A percentile compares a stretch with the other conserved stretches of the same genome.
Evolutionary conservation across 2,797 vertebrate genomes (phyloP).

Genomic region (Melanotaenia nigrans): DNA sequence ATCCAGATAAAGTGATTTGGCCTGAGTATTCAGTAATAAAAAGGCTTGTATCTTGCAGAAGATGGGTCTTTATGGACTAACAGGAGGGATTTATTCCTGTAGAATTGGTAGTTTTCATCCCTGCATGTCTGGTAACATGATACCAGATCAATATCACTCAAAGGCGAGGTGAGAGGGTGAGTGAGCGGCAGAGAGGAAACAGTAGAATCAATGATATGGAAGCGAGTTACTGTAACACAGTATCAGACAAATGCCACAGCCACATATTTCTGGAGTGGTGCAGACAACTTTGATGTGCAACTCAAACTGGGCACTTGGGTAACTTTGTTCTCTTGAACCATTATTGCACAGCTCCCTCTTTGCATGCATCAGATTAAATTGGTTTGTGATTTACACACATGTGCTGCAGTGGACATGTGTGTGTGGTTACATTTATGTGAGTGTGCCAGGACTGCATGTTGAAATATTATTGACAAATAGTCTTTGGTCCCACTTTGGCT

Average conservation of each 20-base stretch:
- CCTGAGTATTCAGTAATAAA: conserved; percentile 48
- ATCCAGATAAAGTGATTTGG: conserved; percentile 48
- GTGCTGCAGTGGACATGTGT: conserved; percentile 53
- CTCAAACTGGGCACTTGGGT: conserved; percentile 11
- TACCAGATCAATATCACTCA: conserved; percentile 56
- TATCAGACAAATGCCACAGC: conserved; percentile 4
- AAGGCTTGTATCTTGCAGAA: conserved; percentile 37
- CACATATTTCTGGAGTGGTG: conserved; percentile 4
- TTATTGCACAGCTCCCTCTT: conserved; percentile 60
- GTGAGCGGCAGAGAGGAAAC: conserved; percentile 29
- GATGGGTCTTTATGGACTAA: conserved; percentile 34
- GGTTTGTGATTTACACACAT: conserved; percentile 59
- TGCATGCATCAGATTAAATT: conserved; percentile 31
- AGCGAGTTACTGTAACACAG: conserved; percentile 46
- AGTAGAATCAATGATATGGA: conserved; percentile 52
- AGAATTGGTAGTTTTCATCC: conserved; percentile 49
- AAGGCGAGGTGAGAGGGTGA: conserved; percentile 10
- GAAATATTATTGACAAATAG: not conserved
- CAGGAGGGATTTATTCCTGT: conserved; percentile 44
- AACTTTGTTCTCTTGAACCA: conserved; percentile 31
- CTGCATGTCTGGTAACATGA: conserved; percentile 55
- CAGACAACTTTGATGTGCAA: not conserved
- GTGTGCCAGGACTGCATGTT: conserved; percentile 21
- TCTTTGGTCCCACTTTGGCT: conserved; percentile 68
- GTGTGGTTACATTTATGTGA: conserved; percentile 29